Conservation (phyloP, 1,140 invertebrate species). For the Drosophila nebulosa region DNA sequence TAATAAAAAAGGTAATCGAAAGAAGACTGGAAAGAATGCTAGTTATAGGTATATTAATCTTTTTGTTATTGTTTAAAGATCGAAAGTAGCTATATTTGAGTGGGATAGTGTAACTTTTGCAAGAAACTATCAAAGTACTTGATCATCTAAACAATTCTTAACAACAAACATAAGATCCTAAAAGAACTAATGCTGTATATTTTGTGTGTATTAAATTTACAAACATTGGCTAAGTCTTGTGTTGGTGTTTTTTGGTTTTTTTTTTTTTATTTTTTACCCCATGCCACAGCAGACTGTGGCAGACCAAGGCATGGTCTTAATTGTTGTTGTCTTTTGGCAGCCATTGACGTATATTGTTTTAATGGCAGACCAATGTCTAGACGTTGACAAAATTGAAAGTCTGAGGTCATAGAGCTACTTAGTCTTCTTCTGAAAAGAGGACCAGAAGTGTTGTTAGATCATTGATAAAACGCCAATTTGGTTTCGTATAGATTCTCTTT, state of each 20-base stretch:
- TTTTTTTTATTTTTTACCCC: conserved; percentile 13
- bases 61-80: too few relatives aligned
- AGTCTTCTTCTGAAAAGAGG: conserved; percentile 12
- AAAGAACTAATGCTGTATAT: too few relatives aligned
- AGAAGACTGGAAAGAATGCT: too few relatives aligned
- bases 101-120: too few relatives aligned
- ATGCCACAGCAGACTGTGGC: conserved; percentile 16
- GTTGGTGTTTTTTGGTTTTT: conserved; percentile 8
- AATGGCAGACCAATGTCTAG: conserved; percentile 69
- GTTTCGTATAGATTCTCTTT: conserved; percentile 14
- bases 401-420: conserved; percentile 64
- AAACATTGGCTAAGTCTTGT: conserved; percentile 35
- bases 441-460: conserved; percentile 38
- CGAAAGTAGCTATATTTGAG: too few relatives aligned
- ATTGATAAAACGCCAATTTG: conserved; percentile 62
- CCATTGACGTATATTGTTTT: conserved; percentile 55
- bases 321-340: conserved; percentile 41
- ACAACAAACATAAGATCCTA: too few relatives aligned
- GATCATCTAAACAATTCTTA: too few relatives aligned
- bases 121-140: too few relatives aligned
- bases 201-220: background rate
- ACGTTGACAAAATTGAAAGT: conserved; percentile 48
- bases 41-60: too few relatives aligned
- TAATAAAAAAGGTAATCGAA: too few relatives aligned
- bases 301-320: conserved; percentile 53